Conservation (phyloP, 2,797 vertebrate genomes). For the Thaleichthys pacificus region DNA sequence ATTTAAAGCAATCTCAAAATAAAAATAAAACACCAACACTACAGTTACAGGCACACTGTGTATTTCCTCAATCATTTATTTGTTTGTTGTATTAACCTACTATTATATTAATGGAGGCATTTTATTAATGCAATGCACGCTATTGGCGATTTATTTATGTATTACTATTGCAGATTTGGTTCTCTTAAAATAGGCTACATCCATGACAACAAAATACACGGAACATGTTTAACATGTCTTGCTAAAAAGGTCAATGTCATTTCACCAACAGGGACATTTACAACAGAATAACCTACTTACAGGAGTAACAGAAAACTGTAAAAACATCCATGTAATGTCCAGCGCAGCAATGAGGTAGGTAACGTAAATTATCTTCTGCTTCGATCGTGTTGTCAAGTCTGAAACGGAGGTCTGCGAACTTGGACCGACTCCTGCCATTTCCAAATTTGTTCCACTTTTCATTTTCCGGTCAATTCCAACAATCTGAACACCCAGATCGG, state of each 20-base stretch:
- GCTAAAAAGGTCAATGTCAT: neutral
- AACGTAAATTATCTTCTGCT: conserved; percentile 47
- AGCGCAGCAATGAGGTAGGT: conserved; percentile 69
- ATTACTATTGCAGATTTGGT: too few species aligned
- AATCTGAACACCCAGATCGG: neutral
- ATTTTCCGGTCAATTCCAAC: neutral
- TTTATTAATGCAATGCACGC: neutral
- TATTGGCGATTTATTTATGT: too few species aligned
- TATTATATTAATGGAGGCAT: neutral
- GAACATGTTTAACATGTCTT: too few species aligned
- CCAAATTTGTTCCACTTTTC: neutral
- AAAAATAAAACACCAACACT: neutral
- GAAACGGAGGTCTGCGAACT: neutral
- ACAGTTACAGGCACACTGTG: too few species aligned
- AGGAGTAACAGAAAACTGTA: conserved; percentile 77
- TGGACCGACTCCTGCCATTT: neutral
- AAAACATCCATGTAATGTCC: conserved; percentile 75
- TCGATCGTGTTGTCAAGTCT: neutral
- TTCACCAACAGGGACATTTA: neutral
- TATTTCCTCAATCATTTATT: too few species aligned
- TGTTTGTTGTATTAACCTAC: neutral
- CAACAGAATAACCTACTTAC: conserved; percentile 57
- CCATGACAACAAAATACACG: too few species aligned
- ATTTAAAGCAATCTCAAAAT: neutral
- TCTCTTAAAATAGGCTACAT: too few species aligned